phyloP scores from a whole-genome alignment of 1,140 invertebrate species.

The Hetaerina americana region DNA sequence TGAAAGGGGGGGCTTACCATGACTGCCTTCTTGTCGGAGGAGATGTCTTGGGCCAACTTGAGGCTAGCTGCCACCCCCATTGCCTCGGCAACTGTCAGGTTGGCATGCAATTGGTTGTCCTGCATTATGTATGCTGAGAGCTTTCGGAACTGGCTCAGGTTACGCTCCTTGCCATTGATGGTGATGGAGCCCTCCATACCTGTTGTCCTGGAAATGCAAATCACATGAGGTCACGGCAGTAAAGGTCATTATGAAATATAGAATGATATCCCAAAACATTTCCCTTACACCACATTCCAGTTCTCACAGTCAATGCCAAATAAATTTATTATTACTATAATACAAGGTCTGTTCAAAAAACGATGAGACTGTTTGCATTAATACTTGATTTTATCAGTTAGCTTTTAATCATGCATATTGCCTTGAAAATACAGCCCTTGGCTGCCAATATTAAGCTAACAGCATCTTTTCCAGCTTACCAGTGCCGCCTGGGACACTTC shows the following conservation, averaged over 20 bases:
- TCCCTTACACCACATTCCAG: neutral
- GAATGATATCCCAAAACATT: neutral
- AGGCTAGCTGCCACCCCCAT: conserved; percentile 86
- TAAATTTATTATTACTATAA: neutral
- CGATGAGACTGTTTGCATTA: too few species aligned
- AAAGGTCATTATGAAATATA: too few species aligned
- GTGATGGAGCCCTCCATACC: conserved; percentile 66
- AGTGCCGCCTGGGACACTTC: too few species aligned
- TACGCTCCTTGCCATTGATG: conserved; percentile 75
- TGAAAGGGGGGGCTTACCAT: too few species aligned
- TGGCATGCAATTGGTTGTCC: conserved; percentile 87
- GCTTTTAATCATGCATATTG: too few species aligned
- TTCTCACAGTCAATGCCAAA: neutral
- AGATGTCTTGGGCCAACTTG: conserved; percentile 64
- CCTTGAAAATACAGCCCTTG: too few species aligned
- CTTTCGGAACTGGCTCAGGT: conserved; percentile 81
- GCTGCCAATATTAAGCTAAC: neutral
- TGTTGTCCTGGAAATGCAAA: conserved; percentile 45
- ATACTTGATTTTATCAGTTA: too few species aligned
- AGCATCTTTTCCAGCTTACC: neutral
- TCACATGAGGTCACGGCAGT: conserved; percentile 10
- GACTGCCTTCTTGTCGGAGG: conserved; percentile 57
- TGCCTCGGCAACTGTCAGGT: conserved; percentile 84
- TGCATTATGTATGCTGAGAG: conserved; percentile 97
- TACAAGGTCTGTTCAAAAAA: neutral